phyloP scores from a whole-genome alignment of 2,797 vertebrate genomes.

The Falco berigora region DNA sequence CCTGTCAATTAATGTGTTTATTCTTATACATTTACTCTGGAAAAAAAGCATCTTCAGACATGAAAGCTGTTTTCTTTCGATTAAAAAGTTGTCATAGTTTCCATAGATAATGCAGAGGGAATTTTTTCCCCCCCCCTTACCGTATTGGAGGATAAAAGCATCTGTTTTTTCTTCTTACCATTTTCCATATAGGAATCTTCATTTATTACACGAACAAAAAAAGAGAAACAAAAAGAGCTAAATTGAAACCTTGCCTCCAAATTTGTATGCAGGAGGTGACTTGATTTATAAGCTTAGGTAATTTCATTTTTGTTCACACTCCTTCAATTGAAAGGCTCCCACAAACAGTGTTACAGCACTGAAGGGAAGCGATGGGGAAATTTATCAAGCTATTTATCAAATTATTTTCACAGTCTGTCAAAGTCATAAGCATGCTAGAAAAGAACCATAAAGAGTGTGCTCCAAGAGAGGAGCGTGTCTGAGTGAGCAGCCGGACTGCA shows the following conservation, averaged over 20 bases:
- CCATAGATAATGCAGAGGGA: conserved; percentile 57
- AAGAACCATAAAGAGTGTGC: background rate
- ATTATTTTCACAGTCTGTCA: conserved; percentile 57
- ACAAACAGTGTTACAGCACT: background rate
- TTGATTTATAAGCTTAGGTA: conserved; percentile 58
- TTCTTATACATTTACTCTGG: conserved; percentile 24
- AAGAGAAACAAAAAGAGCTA: conserved; percentile 2
- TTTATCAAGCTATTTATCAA: conserved; percentile 55
- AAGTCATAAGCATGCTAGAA: background rate
- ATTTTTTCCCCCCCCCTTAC: background rate
- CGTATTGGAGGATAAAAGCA: background rate
- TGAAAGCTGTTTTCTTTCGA: conserved; percentile 58
- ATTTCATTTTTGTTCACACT: conserved; percentile 57
- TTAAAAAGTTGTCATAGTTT: conserved; percentile 69
- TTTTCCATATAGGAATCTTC: background rate
- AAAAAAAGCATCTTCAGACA: conserved; percentile 63
- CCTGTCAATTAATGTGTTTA: conserved; percentile 76
- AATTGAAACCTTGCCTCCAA: conserved; percentile 46
- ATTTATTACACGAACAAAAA: background rate
- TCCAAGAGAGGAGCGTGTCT: background rate
- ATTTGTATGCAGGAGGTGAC: conserved; percentile 48
- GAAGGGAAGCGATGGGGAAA: conserved; percentile 37
- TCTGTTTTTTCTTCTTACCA: background rate
- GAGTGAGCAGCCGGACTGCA: background rate
- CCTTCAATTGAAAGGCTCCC: conserved; percentile 31